Conservation (phyloP, 2,888 invertebrate genomes). For the Cephus pulcher region DNA sequence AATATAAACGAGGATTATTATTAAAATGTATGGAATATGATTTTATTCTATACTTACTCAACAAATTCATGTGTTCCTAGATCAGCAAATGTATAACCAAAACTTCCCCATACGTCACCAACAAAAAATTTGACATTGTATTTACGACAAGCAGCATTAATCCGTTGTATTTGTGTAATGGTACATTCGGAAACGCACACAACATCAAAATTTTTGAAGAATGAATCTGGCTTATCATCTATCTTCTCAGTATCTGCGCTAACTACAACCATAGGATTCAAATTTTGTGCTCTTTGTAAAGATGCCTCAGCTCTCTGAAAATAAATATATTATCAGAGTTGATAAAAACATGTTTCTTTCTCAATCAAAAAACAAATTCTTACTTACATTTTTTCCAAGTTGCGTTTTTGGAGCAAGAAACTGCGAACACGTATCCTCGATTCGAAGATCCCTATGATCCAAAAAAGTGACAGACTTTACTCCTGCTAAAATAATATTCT, state of each 20-base stretch:
- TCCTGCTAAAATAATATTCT: slow-evolving; percentile 94
- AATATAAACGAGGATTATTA: neutral
- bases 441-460: slow-evolving; percentile 79
- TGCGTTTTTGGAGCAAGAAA: slow-evolving; percentile 82
- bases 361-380: slow-evolving; percentile 6
- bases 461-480: slow-evolving; percentile 89
- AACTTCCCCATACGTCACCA: slow-evolving; percentile 93
- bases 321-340: neutral
- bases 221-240: slow-evolving; percentile 76
- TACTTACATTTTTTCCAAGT: slow-evolving; percentile 80
- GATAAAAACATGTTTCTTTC: neutral
- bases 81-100: slow-evolving; percentile 92
- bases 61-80: slow-evolving; percentile 84
- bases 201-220: slow-evolving; percentile 83
- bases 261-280: slow-evolving; percentile 95
- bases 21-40: neutral
- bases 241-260: slow-evolving; percentile 75
- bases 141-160: slow-evolving; percentile 82
- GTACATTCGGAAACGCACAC: slow-evolving; percentile 84
- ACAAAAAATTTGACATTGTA: slow-evolving; percentile 85
- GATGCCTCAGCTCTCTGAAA: slow-evolving; percentile 86
- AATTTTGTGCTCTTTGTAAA: slow-evolving; percentile 78
- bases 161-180: slow-evolving; percentile 77
- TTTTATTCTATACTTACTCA: slow-evolving; percentile 71
- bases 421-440: slow-evolving; percentile 83